Evolutionary conservation across 2,888 invertebrate species (phyloP).

Genomic region (Netelia inedita): DNA sequence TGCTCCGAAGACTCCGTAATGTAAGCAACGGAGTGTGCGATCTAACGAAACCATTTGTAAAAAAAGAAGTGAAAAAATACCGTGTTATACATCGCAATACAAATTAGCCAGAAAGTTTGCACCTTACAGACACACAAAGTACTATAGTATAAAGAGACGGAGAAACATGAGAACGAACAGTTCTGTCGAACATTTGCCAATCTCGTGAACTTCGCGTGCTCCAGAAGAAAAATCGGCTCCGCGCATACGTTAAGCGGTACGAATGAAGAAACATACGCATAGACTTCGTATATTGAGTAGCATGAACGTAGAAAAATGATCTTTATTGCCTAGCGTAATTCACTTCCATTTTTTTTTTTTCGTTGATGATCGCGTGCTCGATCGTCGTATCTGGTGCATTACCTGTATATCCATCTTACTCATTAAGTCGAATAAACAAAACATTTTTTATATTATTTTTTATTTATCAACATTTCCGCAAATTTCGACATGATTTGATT

Average conservation of each 20-base stretch:
- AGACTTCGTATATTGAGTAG: not conserved
- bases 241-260: conserved; percentile 26
- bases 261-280: conserved; percentile 28
- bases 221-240: conserved; percentile 29
- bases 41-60: conserved; percentile 4
- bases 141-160: not conserved
- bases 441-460: conserved; percentile 39
- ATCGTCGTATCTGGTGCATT: conserved; percentile 15
- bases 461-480: conserved; percentile 20
- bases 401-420: conserved; percentile 22
- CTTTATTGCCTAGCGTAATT: conserved; percentile 10
- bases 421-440: conserved; percentile 34
- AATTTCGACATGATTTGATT: conserved; percentile 25
- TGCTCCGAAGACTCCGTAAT: conserved; percentile 13
- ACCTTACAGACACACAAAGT: conserved; percentile 36
- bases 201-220: conserved; percentile 34
- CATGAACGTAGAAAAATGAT: conserved; percentile 18
- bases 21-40: not conserved
- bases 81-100: conserved; percentile 39
- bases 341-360: conserved; percentile 20
- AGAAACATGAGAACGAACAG: conserved; percentile 30
- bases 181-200: conserved; percentile 35
- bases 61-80: conserved; percentile 13
- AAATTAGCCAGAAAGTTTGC: conserved; percentile 61
- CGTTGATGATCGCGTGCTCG: conserved; percentile 11